Evolutionary conservation across 2,113 vertebrate species (phyloP).

Genomic region (Penelope pileata): DNA sequence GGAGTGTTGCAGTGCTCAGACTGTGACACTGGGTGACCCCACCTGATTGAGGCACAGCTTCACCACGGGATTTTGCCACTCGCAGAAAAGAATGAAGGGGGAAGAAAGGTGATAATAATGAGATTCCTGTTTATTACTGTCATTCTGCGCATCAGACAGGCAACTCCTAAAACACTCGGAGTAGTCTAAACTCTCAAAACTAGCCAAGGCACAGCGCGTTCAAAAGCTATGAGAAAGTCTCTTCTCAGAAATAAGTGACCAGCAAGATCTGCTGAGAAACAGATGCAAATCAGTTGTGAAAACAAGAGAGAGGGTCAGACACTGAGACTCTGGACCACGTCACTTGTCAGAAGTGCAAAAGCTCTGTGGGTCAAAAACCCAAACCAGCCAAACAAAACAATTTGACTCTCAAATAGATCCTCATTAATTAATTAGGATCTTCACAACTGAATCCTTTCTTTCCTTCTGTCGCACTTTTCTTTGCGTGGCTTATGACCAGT

Average conservation of each 20-base stretch:
- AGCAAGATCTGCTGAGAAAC: background rate
- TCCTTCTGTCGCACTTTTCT: background rate
- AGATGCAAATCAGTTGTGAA: background rate
- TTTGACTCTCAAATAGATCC: background rate
- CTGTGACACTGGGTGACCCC: background rate
- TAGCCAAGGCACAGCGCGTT: background rate
- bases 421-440: background rate
- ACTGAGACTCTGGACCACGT: background rate
- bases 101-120: background rate
- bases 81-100: background rate
- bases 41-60: background rate
- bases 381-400: background rate
- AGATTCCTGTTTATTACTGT: background rate
- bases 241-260: conserved; percentile 41
- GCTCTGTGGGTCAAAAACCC: background rate
- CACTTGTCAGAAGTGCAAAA: background rate
- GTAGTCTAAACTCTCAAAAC: background rate
- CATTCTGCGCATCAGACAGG: background rate
- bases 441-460: background rate
- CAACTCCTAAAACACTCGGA: background rate
- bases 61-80: background rate
- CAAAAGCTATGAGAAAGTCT: background rate
- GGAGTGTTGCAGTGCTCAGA: background rate
- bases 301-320: background rate
- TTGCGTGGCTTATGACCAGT: background rate